Evolutionary conservation across 2,113 vertebrate species (phyloP), one percentile per base, ranked within the genome.

Genomic region (Coturnix japonica): DNA sequence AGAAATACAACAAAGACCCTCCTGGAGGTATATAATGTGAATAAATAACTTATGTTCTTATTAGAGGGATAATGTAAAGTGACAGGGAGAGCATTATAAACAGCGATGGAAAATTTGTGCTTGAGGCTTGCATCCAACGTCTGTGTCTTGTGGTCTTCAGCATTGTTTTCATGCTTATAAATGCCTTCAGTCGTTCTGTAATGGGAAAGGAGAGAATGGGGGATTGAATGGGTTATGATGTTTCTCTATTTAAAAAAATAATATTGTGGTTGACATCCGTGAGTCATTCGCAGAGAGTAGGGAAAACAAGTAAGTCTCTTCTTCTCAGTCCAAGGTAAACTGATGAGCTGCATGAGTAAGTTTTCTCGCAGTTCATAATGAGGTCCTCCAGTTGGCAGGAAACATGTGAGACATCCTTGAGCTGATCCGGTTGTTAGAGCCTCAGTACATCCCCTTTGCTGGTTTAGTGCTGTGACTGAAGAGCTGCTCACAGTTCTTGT

Each of bases 271-370:
- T 85, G 47, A 63, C 2, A 3, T 57, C 57, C 44, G 60, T 76
- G 74, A 94, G 77, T 95, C 77, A 73, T 56, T 31, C 13, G 0
- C 61, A 57, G 81, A 81, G 49, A 37, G 54, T 13, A 28, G 33
- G 37, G 59, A 59, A 79, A 89, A 80, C 64, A 69, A 78, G 53
- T 47, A n/a, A 77, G 69, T 76, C 59, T 70, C 26, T 82, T 26
- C 67, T 66, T 80, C 90, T 70, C 49, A 49, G 89, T 76, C 90
- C 83, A 86, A 57, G 80, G 70, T 81, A 91, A 93, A 87, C 77
- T 2, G 2, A 1, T 37, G n/a, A 4, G 2, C 66, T 88, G 49
- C 64, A 25, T 75, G 73, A 94, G 10, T 90, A 81, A 65, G 51
- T 76, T 78, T 90, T 91, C 63, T 94, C 4, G 8, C 80, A 11